Evolutionary conservation across 2,113 vertebrate genomes (phyloP), one percentile per base, ranked within the genome.

Genomic region (Podiceps cristatus): DNA sequence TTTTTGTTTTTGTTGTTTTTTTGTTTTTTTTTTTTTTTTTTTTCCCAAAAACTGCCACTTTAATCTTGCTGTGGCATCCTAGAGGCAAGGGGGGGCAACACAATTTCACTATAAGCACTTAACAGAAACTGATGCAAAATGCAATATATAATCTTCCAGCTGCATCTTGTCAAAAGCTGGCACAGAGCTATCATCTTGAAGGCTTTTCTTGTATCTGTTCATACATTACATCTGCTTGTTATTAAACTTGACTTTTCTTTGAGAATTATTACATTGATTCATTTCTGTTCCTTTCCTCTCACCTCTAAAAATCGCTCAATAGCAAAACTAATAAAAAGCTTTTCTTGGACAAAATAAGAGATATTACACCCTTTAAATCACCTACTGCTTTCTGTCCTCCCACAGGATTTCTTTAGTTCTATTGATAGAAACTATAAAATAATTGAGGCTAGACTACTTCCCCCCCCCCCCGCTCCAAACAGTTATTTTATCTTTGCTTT

Each of bases 281-380:
- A 62, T 91, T 95, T 86, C 81, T 84, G 33, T 92, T 74, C 47
- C 60, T 67, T 87, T 93, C 24, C 19, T 93, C 92, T 97, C 42
- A 66, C 93, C 63, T 96, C 77, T 96, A 74, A 93, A 73, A 91
- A 82, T 90, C 2, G 20, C 40, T 95, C 94, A 96, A 37, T 68
- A 96, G 52, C 1, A 20, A 96, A 96, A 96, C 31, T 96, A 93
- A 95, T 96, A 82, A 97, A 96, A 96, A 84, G 44, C 24, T 42
- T 96, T 81, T 60, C 84, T 89, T 72, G 91, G 76, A 47, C n/a
- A 74, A 93, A 96, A 94, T 64, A 94, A 86, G 69, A 83, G 50
- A 60, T 53, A 55, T 93, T 77, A 12, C 27, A 64, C 24, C 18
- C 94, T 92, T 91, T 73, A 86, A 96, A 93, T 93, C 53, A 71